Evolutionary conservation across 2,888 invertebrate genomes (phyloP).

Genomic region (Heliconius charithonia): DNA sequence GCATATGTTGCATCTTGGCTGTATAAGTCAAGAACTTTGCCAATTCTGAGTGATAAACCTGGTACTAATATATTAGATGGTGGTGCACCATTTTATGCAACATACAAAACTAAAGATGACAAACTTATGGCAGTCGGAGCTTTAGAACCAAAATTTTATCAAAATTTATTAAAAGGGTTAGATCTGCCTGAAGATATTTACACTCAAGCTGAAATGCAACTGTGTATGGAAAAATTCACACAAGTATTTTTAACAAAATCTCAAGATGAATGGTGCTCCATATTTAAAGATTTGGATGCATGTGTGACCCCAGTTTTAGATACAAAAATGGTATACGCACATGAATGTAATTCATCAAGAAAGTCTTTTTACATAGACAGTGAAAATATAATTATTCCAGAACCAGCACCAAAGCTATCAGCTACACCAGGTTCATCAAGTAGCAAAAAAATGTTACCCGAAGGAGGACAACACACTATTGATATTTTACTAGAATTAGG

Average conservation of each 20-base stretch:
- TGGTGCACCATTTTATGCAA: slow-evolving; percentile 93
- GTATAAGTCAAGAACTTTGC: slow-evolving; percentile 86
- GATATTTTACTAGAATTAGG: slow-evolving; percentile 87
- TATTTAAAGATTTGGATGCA: slow-evolving; percentile 93
- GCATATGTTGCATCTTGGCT: slow-evolving; percentile 96
- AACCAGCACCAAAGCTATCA: slow-evolving; percentile 91
- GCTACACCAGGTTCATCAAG: slow-evolving; percentile 88
- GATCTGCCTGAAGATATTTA: slow-evolving; percentile 84
- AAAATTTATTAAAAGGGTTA: slow-evolving; percentile 87
- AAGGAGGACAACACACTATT: slow-evolving; percentile 87
- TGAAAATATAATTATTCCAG: slow-evolving; percentile 83
- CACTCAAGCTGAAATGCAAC: slow-evolving; percentile 83
- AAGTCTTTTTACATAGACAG: slow-evolving; percentile 83
- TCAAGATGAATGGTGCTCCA: slow-evolving; percentile 91
- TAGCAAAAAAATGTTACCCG: slow-evolving; percentile 67
- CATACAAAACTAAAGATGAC: slow-evolving; percentile 95
- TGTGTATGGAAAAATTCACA: slow-evolving; percentile 82
- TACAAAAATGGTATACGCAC: slow-evolving; percentile 86
- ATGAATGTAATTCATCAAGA: slow-evolving; percentile 87
- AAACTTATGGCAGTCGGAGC: slow-evolving; percentile 97
- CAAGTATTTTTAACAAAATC: slow-evolving; percentile 90
- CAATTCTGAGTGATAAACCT: slow-evolving; percentile 87
- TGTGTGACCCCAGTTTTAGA: slow-evolving; percentile 96
- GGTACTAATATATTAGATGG: slow-evolving; percentile 94
- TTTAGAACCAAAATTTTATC: slow-evolving; percentile 96